These are phyloP conservation scores for Oenanthe melanoleuca DNA, from an alignment of 2,113 vertebrate genomes.

Conservation along the genomic window DNA sequence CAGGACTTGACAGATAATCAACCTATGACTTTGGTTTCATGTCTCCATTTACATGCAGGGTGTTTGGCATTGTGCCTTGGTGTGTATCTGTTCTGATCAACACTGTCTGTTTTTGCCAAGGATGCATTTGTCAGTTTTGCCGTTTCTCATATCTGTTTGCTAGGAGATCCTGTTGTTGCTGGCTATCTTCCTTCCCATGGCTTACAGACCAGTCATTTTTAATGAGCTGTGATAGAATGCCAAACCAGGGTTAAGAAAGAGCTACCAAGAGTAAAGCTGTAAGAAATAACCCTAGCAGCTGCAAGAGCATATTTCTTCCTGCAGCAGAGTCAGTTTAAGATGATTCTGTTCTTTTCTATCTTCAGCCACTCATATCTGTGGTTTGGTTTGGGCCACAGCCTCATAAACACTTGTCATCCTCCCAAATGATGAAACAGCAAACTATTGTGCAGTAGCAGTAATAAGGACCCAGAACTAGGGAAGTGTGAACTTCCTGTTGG, in stretches of 20 bases:
- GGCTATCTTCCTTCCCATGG: not conserved
- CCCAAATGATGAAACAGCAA: not conserved
- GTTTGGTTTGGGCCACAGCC: not conserved
- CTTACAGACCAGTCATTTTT: not conserved
- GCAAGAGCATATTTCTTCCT: not conserved
- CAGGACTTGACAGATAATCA: constrained; percentile 4
- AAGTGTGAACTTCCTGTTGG: not conserved
- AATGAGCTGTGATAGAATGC: not conserved
- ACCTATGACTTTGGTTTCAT: not conserved
- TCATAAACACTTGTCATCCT: not conserved
- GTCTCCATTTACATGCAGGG: not conserved
- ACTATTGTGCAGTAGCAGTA: not conserved
- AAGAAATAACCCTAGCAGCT: not conserved
- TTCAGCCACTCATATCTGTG: not conserved
- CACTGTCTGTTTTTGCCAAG: constrained; percentile 17
- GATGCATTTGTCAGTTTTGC: not conserved
- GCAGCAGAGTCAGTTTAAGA: not conserved
- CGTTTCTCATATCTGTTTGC: constrained; percentile 8
- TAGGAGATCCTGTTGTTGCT: not conserved
- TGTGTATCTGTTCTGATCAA: constrained; percentile 1
- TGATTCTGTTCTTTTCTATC: not conserved
- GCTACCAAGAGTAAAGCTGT: not conserved
- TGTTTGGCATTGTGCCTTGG: constrained; percentile 17
- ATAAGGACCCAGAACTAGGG: not conserved
- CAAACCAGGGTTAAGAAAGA: not conserved